Evolutionary conservation across 2,113 vertebrate genomes (phyloP).

Genomic region (Notothenia coriiceps): DNA sequence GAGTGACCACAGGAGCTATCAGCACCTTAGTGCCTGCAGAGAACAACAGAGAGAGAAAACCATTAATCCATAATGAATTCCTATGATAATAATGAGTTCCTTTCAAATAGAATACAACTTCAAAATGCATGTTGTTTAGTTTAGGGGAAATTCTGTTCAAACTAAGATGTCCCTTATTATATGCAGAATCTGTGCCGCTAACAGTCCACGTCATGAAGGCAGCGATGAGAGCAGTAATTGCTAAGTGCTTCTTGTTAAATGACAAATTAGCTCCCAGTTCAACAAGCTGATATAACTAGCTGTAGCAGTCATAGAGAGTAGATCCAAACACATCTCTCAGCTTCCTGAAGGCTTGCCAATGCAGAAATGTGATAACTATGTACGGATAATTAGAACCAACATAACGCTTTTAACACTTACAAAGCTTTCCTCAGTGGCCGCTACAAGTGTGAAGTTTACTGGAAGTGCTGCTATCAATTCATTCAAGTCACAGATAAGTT

Average conservation of each 20-base stretch:
- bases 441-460: not conserved
- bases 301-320: constrained; percentile 30
- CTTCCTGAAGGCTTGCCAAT: constrained; percentile 6
- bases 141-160: not conserved
- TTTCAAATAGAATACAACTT: constrained; percentile 1
- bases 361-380: constrained; percentile 10
- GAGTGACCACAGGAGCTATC: constrained; percentile 91
- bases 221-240: constrained; percentile 23
- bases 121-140: constrained; percentile 6
- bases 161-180: constrained; percentile 26
- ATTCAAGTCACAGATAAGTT: not conserved
- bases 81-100: not conserved
- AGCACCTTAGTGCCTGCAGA: constrained; percentile 93
- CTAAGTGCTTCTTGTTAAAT: constrained; percentile 39
- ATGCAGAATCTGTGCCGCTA: constrained; percentile 18
- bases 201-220: not conserved
- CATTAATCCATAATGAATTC: constrained; percentile 10
- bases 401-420: constrained; percentile 21
- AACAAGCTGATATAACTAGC: constrained; percentile 42
- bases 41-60: constrained; percentile 37
- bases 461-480: not conserved
- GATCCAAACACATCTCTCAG: constrained; percentile 26
- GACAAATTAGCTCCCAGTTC: constrained; percentile 45
- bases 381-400: constrained; percentile 28
- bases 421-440: constrained; percentile 6